Conservation (phyloP, 2,797 vertebrate species). For the Cuniculus paca region DNA sequence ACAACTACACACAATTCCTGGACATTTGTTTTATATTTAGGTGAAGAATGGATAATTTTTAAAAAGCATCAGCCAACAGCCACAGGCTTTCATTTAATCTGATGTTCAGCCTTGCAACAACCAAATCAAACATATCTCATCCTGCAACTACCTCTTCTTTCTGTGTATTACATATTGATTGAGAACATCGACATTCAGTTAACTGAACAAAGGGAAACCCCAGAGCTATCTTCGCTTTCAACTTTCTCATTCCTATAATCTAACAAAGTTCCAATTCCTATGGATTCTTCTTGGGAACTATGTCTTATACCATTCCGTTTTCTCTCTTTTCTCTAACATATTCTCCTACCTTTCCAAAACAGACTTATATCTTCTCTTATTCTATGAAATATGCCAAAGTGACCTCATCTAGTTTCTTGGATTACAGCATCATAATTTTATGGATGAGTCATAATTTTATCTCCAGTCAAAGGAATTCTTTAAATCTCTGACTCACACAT, state of each 20-base stretch:
- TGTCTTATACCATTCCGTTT: slow-evolving; percentile 15
- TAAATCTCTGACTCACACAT: slow-evolving; percentile 53
- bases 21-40: neutral
- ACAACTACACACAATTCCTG: neutral
- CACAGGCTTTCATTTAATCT: neutral
- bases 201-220: neutral
- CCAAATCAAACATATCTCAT: slow-evolving; percentile 7
- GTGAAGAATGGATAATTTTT: neutral
- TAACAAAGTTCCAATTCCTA: neutral
- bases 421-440: slow-evolving; percentile 64
- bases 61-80: neutral
- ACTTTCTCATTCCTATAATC: neutral
- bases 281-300: neutral
- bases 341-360: slow-evolving; percentile 18
- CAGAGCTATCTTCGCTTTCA: slow-evolving; percentile 17
- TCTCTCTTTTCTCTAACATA: slow-evolving; percentile 9
- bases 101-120: neutral
- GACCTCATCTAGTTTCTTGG: slow-evolving; percentile 4
- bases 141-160: neutral
- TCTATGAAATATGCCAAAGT: slow-evolving; percentile 1
- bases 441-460: slow-evolving; percentile 60
- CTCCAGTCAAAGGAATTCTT: slow-evolving; percentile 18
- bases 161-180: neutral
- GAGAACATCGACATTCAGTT: neutral
- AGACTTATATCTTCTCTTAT: neutral